A percentile compares a stretch with the other conserved stretches of the same genome.
phyloP scores from a whole-genome alignment of 2,113 vertebrate species.

The Triplophysa tibetana region DNA sequence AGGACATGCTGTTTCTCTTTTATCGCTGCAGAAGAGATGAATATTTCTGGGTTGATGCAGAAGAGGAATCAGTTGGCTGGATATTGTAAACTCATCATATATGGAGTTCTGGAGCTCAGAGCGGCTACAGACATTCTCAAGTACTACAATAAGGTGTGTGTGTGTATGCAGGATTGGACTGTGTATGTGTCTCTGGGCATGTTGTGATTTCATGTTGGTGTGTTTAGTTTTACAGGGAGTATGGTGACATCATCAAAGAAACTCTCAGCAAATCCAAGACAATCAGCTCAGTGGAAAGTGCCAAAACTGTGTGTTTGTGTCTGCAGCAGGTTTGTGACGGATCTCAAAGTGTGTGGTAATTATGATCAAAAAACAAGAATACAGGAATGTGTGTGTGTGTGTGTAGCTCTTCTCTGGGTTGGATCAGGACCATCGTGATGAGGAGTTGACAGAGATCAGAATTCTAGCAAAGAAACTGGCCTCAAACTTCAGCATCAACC shows the following conservation, averaged over 20 bases:
- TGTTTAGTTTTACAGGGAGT: slow-evolving; percentile 81
- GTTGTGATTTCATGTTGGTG: neutral
- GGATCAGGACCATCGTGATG: slow-evolving; percentile 62
- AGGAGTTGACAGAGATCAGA: slow-evolving; percentile 77
- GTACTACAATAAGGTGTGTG: slow-evolving; percentile 81
- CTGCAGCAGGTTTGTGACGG: slow-evolving; percentile 81
- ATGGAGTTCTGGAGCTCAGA: slow-evolving; percentile 78
- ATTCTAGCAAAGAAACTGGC: slow-evolving; percentile 83
- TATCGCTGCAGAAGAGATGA: slow-evolving; percentile 48
- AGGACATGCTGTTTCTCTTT: slow-evolving; percentile 34
- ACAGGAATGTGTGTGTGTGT: neutral
- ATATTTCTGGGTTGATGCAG: slow-evolving; percentile 73
- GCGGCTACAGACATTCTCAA: slow-evolving; percentile 84
- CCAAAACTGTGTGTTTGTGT: slow-evolving; percentile 80
- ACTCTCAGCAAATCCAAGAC: slow-evolving; percentile 77
- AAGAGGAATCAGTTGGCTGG: slow-evolving; percentile 83
- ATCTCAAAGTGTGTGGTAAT: neutral
- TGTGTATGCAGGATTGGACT: neutral
- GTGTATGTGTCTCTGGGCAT: neutral
- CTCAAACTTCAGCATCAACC: slow-evolving; percentile 82
- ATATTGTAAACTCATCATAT: slow-evolving; percentile 86
- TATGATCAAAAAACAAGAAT: no score
- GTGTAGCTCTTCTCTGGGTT: slow-evolving; percentile 71
- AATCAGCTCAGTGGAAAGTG: slow-evolving; percentile 78
- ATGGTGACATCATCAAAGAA: slow-evolving; percentile 91